Evolutionary conservation across 2,888 invertebrate genomes (phyloP).

Genomic region (Macrosoma leucophasiata): DNA sequence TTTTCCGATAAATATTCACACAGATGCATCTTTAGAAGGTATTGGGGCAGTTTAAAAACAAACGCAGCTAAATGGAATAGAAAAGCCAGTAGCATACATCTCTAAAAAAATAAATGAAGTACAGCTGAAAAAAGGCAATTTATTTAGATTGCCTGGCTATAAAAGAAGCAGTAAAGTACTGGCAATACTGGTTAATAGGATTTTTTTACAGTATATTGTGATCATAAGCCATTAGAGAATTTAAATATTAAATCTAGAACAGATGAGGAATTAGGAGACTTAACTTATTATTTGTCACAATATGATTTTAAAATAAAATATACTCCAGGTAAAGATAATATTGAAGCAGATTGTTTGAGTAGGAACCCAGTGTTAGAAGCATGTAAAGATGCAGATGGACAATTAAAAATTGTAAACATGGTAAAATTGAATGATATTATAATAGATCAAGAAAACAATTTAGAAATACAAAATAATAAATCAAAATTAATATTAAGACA

Average conservation of each 20-base stretch:
- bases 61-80: constrained; percentile 16
- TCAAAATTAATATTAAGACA: no score
- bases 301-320: constrained; percentile 30
- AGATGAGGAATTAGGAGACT: constrained; percentile 21
- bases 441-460: no score
- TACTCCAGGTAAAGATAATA: constrained; percentile 18
- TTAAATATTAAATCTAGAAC: constrained; percentile 22
- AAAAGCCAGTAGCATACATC: constrained; percentile 24
- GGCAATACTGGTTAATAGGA: constrained; percentile 26
- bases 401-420: constrained; percentile 26
- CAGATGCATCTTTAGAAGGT: constrained; percentile 25
- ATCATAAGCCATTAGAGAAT: constrained; percentile 25
- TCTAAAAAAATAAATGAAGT: constrained; percentile 21
- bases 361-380: constrained; percentile 26
- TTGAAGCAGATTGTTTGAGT: constrained; percentile 26
- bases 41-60: constrained; percentile 27
- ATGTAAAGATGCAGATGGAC: constrained; percentile 21
- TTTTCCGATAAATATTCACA: constrained; percentile 28
- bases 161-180: constrained; percentile 21
- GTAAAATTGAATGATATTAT: no score
- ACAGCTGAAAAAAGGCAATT: constrained; percentile 21
- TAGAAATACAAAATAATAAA: no score
- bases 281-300: constrained; percentile 31
- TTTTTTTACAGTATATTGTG: constrained; percentile 22
- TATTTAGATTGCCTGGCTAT: constrained; percentile 24